These are phyloP conservation scores for Crambe crambe DNA, from an alignment of 37 sponge, comb jelly and placozoan species.

Conservation along the genomic window DNA sequence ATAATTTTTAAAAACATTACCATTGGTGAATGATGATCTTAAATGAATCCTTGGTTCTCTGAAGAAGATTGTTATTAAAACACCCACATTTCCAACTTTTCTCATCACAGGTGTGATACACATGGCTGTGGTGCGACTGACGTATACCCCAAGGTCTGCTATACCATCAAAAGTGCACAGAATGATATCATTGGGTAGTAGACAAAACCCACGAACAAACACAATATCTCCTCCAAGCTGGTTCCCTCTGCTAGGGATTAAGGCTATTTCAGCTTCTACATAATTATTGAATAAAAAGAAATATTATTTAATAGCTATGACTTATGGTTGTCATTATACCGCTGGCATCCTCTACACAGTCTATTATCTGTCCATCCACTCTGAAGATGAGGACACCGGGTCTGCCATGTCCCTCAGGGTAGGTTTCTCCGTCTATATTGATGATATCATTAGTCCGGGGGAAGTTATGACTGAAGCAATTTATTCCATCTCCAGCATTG, in stretches of 20 bases:
- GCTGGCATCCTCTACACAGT: not conserved
- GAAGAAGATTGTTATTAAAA: no score
- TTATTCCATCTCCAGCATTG: slow-evolving; percentile 4
- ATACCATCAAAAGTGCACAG: not conserved
- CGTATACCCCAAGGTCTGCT: not conserved
- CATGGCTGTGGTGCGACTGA: not conserved
- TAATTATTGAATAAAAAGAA: no score
- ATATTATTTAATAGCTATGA: no score
- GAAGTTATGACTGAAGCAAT: not conserved
- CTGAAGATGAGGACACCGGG: not conserved
- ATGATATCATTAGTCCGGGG: not conserved
- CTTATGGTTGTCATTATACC: not conserved
- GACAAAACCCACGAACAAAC: not conserved
- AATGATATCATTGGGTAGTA: not conserved
- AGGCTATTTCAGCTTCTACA: no score
- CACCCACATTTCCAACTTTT: not conserved
- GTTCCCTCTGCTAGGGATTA: not conserved
- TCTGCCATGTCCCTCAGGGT: not conserved
- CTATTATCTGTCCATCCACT: not conserved
- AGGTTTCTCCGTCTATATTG: not conserved
- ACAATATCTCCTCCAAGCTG: not conserved
- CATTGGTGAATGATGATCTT: no score
- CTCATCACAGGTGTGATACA: not conserved
- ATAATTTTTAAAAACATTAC: no score
- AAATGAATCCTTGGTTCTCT: no score